Conservation (phyloP, 2,113 vertebrate species). For the Fulmarus glacialis region DNA sequence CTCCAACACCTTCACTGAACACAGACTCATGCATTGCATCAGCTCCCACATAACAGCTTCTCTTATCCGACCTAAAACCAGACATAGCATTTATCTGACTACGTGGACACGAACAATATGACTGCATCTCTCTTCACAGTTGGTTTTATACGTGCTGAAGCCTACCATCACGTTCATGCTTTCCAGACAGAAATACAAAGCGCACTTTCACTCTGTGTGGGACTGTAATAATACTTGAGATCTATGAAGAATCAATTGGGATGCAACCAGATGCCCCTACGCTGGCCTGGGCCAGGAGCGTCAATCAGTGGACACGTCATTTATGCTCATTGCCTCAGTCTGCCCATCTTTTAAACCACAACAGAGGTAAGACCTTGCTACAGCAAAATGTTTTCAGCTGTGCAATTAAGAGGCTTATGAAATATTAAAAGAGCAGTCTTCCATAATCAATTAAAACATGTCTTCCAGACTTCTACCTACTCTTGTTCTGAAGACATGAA, state of each 20-base stretch:
- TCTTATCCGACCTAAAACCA: neutral
- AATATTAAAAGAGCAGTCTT: neutral
- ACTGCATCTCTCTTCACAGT: neutral
- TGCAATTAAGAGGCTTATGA: neutral
- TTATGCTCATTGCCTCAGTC: neutral
- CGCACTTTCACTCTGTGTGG: accelerated
- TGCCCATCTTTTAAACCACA: neutral
- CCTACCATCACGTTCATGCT: neutral
- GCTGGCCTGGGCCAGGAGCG: neutral
- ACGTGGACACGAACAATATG: neutral
- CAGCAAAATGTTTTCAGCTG: neutral
- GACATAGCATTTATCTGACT: neutral
- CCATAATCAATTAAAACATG: neutral
- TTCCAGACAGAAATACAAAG: neutral
- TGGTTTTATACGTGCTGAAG: neutral
- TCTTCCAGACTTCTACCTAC: neutral
- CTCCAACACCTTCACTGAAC: neutral
- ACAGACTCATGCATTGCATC: neutral
- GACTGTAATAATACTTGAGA: neutral
- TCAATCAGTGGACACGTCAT: neutral
- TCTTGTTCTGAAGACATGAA: neutral
- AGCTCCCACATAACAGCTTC: neutral
- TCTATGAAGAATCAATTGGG: neutral
- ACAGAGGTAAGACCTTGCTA: neutral
- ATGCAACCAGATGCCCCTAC: neutral